Percentiles rank a stretch among this genome's conserved stretches.
Evolutionary conservation across 2,113 vertebrate species (phyloP).

Genomic region (Cacatua alba): DNA sequence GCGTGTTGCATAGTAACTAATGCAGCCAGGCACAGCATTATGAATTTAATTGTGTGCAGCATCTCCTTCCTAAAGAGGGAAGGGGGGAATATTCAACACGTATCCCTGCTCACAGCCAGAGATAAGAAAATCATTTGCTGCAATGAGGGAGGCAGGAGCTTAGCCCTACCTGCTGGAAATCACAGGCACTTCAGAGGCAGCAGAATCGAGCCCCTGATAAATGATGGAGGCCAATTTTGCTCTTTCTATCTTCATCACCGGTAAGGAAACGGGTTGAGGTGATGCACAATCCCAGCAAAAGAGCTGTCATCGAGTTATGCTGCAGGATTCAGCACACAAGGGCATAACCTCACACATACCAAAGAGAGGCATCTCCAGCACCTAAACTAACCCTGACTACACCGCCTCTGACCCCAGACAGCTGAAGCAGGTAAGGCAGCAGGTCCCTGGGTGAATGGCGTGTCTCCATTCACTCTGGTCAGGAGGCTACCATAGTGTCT

Average conservation of each 20-base stretch:
- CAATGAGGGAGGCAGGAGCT: neutral
- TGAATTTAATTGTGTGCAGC: neutral
- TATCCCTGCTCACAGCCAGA: neutral
- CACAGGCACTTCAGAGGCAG: neutral
- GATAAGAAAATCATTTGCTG: constrained; percentile 10
- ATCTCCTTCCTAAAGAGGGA: neutral
- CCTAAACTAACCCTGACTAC: neutral
- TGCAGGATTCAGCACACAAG: neutral
- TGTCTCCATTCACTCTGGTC: neutral
- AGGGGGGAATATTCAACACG: neutral
- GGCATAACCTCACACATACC: neutral
- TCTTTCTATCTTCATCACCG: neutral
- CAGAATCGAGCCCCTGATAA: neutral
- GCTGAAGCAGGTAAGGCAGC: neutral
- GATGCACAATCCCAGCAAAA: neutral
- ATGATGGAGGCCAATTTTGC: neutral
- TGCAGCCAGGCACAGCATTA: constrained; percentile 26
- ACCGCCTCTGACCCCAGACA: neutral
- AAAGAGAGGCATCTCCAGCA: neutral
- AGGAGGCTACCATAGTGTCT: neutral
- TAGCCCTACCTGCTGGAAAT: neutral
- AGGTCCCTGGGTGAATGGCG: neutral
- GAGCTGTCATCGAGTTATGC: neutral
- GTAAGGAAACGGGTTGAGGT: neutral
- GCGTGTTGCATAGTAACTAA: constrained; percentile 39